A percentile compares a stretch with the other conserved stretches of the same genome.
These are phyloP conservation scores for Nezara viridula DNA, from an alignment of 2,888 invertebrate genomes.

Conservation along the genomic window DNA sequence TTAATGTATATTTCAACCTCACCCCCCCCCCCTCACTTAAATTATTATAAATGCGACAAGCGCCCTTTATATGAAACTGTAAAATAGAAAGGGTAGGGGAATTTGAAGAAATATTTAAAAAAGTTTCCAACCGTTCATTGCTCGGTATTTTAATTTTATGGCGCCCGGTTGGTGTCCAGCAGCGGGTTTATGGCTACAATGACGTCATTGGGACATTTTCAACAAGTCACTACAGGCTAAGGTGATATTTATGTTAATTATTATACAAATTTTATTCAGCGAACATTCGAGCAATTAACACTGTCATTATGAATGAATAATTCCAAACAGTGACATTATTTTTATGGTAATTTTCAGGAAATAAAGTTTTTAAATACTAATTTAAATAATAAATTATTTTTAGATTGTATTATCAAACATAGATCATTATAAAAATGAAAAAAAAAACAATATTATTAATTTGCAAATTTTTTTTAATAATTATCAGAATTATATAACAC, in stretches of 20 bases:
- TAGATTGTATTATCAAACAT: no score
- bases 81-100: background rate
- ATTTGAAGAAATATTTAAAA: slow-evolving; percentile 33
- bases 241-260: slow-evolving; percentile 20
- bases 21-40: slow-evolving; percentile 21
- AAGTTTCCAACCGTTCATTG: background rate
- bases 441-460: no score
- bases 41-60: slow-evolving; percentile 56
- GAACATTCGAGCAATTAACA: background rate
- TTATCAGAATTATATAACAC: no score
- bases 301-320: background rate
- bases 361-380: no score
- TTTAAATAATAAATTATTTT: no score
- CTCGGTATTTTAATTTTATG: slow-evolving; percentile 12
- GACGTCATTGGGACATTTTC: background rate
- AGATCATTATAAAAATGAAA: no score
- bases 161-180: background rate
- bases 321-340: background rate
- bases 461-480: no score
- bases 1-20: slow-evolving; percentile 56
- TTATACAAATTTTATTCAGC: slow-evolving; percentile 24
- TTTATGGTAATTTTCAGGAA: background rate
- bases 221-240: background rate
- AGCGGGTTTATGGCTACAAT: background rate
- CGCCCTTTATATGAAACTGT: slow-evolving; percentile 52